Conservation (phyloP, 2,113 vertebrate genomes). For the Pyxicephalus adspersus region DNA sequence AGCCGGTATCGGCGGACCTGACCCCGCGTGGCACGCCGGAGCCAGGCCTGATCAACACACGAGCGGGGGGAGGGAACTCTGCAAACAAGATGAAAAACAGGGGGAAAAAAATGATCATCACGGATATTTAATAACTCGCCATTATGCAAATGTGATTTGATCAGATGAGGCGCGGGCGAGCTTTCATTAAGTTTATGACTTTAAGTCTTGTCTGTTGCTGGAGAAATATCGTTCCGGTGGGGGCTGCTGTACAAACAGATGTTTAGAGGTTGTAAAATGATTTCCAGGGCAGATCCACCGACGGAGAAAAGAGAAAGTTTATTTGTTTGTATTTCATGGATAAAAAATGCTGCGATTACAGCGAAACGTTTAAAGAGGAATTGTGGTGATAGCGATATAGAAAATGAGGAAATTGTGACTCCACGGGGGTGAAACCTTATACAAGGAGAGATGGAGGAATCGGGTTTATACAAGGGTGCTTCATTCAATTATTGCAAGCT, state of each 20-base stretch:
- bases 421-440: too few relatives aligned
- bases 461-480: too few relatives aligned
- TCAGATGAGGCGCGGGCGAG: slow-evolving; percentile 74
- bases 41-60: background rate
- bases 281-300: slow-evolving; percentile 54
- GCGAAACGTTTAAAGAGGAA: too few relatives aligned
- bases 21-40: slow-evolving; percentile 48
- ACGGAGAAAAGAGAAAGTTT: slow-evolving; percentile 13
- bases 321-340: slow-evolving; percentile 35
- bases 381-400: too few relatives aligned
- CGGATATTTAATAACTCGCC: slow-evolving; percentile 78
- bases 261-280: slow-evolving; percentile 56
- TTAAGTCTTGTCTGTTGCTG: slow-evolving; percentile 63
- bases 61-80: slow-evolving; percentile 60
- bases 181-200: slow-evolving; percentile 82
- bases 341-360: slow-evolving; percentile 16
- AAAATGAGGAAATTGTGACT: too few relatives aligned
- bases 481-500: too few relatives aligned
- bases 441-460: too few relatives aligned
- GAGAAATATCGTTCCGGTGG: slow-evolving; percentile 66
- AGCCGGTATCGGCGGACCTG: slow-evolving; percentile 14
- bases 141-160: slow-evolving; percentile 83
- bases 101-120: slow-evolving; percentile 67
- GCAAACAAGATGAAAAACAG: slow-evolving; percentile 49
- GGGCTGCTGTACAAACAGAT: slow-evolving; percentile 71